Conservation (phyloP, 2,888 invertebrate species). For the Poecilus cupreus region DNA sequence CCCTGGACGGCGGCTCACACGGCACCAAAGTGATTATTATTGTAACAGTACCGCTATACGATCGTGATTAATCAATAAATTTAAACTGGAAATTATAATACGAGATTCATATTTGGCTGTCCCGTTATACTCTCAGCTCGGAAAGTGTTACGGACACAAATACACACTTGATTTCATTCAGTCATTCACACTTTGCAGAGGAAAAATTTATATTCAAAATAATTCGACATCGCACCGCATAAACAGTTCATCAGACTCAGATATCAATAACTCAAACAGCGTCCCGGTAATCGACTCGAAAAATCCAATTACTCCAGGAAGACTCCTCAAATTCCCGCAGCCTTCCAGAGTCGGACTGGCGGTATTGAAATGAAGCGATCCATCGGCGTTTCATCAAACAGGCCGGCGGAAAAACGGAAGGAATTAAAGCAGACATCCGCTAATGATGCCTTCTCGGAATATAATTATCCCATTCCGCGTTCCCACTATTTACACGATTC, state of each 20-base stretch:
- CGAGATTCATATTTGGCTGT: conserved; percentile 52
- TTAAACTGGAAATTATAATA: conserved; percentile 58
- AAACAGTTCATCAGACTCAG: not conserved
- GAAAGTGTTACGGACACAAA: not conserved
- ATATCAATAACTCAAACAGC: not conserved
- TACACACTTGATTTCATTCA: too few species aligned
- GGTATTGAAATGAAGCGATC: not conserved
- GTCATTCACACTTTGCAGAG: too few species aligned
- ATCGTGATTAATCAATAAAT: conserved; percentile 59
- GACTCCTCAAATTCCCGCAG: not conserved
- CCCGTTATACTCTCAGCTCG: conserved; percentile 22
- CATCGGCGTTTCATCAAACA: conserved; percentile 1
- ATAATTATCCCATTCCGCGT: not conserved
- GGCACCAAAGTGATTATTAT: conserved; percentile 53
- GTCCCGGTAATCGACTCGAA: not conserved
- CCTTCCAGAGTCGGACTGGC: not conserved
- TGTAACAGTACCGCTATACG: conserved; percentile 36
- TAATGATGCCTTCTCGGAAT: conserved; percentile 29
- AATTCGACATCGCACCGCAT: not conserved
- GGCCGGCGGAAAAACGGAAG: conserved; percentile 9
- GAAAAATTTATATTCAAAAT: not conserved
- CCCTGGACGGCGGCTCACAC: conserved; percentile 35
- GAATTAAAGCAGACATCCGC: conserved; percentile 40
- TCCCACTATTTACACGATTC: too few species aligned
- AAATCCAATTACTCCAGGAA: not conserved